Base-by-base conservation (phyloP, 2,888 invertebrate genomes). In the Cerastis rubricosa region DNA sequence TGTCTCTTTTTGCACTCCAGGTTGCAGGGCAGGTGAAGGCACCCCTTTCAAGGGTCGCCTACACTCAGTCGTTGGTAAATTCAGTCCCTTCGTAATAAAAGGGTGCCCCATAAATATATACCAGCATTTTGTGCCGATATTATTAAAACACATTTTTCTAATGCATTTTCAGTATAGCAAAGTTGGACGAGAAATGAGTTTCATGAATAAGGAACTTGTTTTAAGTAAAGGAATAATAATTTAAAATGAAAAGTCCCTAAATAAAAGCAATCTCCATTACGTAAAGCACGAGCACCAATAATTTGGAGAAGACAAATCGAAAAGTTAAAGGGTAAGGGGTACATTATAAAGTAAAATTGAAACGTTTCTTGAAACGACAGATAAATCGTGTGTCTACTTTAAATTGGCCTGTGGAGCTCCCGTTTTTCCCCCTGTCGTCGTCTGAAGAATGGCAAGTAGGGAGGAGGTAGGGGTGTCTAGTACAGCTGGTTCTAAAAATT, bases 41-140 rank as follows among this genome's bases (percentile, higher is more conserved):
- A 89, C 90, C 92, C 92, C 91, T 94, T 93, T 92, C 87, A 91
- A 90, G 93, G 94, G 92, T 92, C 92, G 89, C 76, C 85, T 87
- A 89, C 85, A 77, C 84, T 86, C 84, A 87, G 76, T 77, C 74
- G 83, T 64, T 70, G 79, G 78, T 74, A 88, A 85, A 88, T 80
- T 76, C 72, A 71, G 83, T 64, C 86, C 85, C 87, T 87, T 84
- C 80, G 40, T 71, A 63, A 77, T 85, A 82, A 86, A 82, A 85
- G 85, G 81, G 72, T 71, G 25, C 66, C 64, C 66, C 70, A 72
- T 78, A 81, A 75, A 87, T 79, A 51, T 85, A 80, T 72, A 63
- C 40, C 35, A 76, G 80, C 67, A 74, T 83, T 68, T 84, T 65
- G 25, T 25, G 43, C 45, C 8, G 17, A 49, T 68, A 9, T 65